phyloP scores from a whole-genome alignment of 2,888 invertebrate species.

The Drosophila multiciliata region DNA sequence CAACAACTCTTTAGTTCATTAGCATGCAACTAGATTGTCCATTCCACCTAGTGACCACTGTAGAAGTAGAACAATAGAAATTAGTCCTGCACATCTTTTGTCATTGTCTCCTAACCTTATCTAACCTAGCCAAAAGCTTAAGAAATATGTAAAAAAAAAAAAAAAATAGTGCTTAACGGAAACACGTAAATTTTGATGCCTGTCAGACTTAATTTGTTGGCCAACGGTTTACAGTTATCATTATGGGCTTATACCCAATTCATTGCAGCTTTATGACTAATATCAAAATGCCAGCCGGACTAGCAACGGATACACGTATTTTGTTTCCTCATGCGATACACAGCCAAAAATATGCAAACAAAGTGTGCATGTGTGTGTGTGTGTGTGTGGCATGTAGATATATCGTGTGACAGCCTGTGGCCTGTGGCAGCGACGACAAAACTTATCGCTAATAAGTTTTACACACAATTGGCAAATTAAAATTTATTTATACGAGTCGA shows the following conservation, averaged over 20 bases:
- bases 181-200: slow-evolving; percentile 7
- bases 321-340: slow-evolving; percentile 45
- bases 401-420: slow-evolving; percentile 13
- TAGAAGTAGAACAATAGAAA: too few relatives aligned
- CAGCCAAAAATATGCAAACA: slow-evolving; percentile 42
- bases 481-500: slow-evolving; percentile 69
- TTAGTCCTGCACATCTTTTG: neutral
- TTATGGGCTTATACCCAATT: slow-evolving; percentile 59
- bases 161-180: neutral
- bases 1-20: slow-evolving; percentile 17
- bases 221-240: slow-evolving; percentile 42
- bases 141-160: neutral
- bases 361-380: slow-evolving; percentile 25
- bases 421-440: slow-evolving; percentile 49
- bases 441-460: slow-evolving; percentile 78
- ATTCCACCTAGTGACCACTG: neutral
- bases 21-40: neutral
- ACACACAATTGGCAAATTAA: slow-evolving; percentile 76
- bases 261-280: slow-evolving; percentile 69
- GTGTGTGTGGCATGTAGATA: neutral
- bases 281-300: slow-evolving; percentile 62
- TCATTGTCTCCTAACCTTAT: neutral
- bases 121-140: neutral
- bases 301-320: slow-evolving; percentile 45
- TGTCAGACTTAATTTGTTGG: slow-evolving; percentile 37